phyloP scores from a whole-genome alignment of 1,140 invertebrate genomes.

The Glomeris maerens region DNA sequence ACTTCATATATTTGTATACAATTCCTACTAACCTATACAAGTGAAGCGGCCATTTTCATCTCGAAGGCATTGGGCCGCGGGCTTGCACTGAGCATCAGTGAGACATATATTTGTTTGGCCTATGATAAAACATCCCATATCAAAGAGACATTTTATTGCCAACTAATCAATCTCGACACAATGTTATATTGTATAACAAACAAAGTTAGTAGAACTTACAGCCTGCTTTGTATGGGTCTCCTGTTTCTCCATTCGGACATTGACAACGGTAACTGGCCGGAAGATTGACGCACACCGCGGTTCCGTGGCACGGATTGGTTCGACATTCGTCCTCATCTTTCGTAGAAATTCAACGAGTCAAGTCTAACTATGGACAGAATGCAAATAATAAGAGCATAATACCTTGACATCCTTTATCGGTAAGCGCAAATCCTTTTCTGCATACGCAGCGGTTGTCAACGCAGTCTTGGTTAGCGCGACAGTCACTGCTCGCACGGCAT shows the following conservation, averaged over 20 bases:
- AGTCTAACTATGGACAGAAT: background rate
- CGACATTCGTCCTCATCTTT: conserved; percentile 33
- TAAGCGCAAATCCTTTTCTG: conserved; percentile 23
- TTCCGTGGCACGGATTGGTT: conserved; percentile 55
- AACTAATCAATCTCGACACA: background rate
- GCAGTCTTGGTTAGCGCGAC: conserved; percentile 62
- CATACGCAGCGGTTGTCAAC: conserved; percentile 55
- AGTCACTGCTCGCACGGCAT: conserved; percentile 65
- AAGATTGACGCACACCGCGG: conserved; percentile 59
- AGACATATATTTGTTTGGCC: background rate
- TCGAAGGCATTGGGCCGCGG: background rate
- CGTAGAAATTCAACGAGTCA: background rate
- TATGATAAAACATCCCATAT: background rate
- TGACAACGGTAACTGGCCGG: conserved; percentile 62
- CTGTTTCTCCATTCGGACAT: conserved; percentile 35
- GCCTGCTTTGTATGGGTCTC: conserved; percentile 20
- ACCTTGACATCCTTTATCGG: conserved; percentile 46
- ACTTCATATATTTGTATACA: conserved; percentile 1
- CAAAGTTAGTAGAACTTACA: conserved; percentile 14
- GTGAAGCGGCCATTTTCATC: background rate
- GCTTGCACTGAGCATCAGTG: background rate
- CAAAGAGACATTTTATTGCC: background rate
- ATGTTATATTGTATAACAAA: no score
- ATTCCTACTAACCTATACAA: background rate
- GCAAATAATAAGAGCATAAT: conserved; percentile 1